A percentile compares a stretch with the other conserved stretches of the same genome.
Evolutionary conservation across 2,888 invertebrate species (phyloP).

Genomic region (Drosophila kanekoi): DNA sequence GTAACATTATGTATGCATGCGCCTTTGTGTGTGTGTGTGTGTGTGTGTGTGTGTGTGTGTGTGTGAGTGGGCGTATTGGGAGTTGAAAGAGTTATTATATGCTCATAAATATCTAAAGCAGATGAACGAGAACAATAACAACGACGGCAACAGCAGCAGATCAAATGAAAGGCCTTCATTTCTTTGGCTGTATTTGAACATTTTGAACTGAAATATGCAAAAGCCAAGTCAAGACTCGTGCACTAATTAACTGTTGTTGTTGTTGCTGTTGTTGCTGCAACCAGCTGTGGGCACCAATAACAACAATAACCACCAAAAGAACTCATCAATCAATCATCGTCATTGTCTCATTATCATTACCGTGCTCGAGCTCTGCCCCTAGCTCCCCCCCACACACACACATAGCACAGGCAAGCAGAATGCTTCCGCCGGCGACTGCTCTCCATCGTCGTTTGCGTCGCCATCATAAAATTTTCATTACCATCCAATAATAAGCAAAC

Average conservation of each 20-base stretch:
- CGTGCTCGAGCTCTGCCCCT: conserved; percentile 20
- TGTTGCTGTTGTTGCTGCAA: conserved; percentile 25
- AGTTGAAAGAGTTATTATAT: conserved; percentile 54
- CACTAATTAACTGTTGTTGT: conserved; percentile 47
- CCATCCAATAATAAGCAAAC: conserved; percentile 65
- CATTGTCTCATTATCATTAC: conserved; percentile 75
- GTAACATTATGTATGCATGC: conserved; percentile 47
- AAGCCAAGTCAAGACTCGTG: conserved; percentile 26
- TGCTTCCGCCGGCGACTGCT: conserved; percentile 1
- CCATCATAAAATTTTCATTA: conserved; percentile 74
- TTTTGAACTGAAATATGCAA: conserved; percentile 34
- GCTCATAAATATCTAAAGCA: conserved; percentile 53
- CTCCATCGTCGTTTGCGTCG: conserved; percentile 29
- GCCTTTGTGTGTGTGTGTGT: conserved; percentile 12
- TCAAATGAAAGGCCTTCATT: conserved; percentile 11
- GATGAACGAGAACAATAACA: background rate
- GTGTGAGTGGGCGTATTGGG: conserved; percentile 24
- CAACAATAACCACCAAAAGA: conserved; percentile 37
- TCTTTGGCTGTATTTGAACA: conserved; percentile 13
- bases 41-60: conserved; percentile 13
- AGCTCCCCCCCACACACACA: background rate
- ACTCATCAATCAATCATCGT: conserved; percentile 62
- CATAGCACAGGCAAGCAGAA: background rate
- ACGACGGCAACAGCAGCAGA: background rate
- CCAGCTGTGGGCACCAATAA: conserved; percentile 12